A percentile compares a stretch with the other conserved stretches of the same genome.
Evolutionary conservation across 2,888 invertebrate genomes (phyloP).

Genomic region (Drosophila subquinaria): DNA sequence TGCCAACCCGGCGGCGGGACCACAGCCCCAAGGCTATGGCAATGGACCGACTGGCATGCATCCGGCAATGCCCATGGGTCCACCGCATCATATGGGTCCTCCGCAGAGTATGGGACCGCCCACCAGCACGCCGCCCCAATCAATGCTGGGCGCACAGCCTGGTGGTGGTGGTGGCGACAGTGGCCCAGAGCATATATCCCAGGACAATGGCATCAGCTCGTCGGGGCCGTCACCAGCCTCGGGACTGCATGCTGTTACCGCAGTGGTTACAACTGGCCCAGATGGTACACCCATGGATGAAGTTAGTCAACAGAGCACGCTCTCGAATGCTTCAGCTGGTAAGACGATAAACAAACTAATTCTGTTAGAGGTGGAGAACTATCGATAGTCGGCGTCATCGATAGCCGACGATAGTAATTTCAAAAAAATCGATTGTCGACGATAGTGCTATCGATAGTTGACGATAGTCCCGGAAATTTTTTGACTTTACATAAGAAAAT

Average conservation of each 20-base stretch:
- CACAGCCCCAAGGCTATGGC: conserved; percentile 87
- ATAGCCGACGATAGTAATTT: too few species aligned
- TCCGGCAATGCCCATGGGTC: conserved; percentile 87
- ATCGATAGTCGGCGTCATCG: too few species aligned
- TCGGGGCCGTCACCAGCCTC: conserved; percentile 83
- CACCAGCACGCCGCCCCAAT: conserved; percentile 86
- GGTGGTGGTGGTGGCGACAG: conserved; percentile 86
- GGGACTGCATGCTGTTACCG: conserved; percentile 91
- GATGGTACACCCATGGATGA: conserved; percentile 96
- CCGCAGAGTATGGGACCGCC: conserved; percentile 89
- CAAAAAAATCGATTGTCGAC: too few species aligned
- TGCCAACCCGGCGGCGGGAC: conserved; percentile 85
- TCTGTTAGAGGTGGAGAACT: too few species aligned
- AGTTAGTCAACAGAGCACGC: conserved; percentile 96
- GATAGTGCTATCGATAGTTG: too few species aligned
- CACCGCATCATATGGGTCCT: conserved; percentile 87
- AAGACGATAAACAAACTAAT: conserved; percentile 64
- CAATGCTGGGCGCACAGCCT: conserved; percentile 75
- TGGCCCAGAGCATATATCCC: conserved; percentile 86
- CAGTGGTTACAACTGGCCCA: conserved; percentile 95
- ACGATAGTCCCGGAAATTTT: too few species aligned
- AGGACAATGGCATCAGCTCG: conserved; percentile 87
- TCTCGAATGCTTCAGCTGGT: conserved; percentile 97
- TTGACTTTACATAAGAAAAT: too few species aligned
- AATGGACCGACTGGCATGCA: conserved; percentile 86